These are phyloP conservation scores for Orestias chungarensis DNA, from an alignment of 2,797 vertebrate genomes.

Conservation along the genomic window DNA sequence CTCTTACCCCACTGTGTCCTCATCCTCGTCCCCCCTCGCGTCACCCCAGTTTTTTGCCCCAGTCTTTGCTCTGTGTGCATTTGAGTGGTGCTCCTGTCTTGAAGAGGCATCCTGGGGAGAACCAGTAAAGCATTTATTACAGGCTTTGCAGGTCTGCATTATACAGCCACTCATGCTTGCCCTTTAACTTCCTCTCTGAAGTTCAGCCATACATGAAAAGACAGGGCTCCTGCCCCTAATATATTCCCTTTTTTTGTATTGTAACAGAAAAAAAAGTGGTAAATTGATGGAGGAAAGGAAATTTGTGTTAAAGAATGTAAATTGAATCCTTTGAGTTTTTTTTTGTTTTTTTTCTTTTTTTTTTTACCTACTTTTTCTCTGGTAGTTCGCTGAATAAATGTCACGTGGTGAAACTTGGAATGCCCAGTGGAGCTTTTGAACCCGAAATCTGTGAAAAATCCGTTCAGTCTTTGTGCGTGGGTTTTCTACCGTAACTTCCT, in stretches of 20 bases:
- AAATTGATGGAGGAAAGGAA: conserved; percentile 30
- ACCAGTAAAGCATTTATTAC: conserved; percentile 97
- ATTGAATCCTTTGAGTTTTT: conserved; percentile 58
- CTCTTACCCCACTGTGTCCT: conserved; percentile 33
- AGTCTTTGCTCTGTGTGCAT: conserved; percentile 52
- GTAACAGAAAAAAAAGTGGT: conserved; percentile 64
- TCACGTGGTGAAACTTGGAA: conserved; percentile 70
- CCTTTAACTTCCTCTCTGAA: conserved; percentile 97
- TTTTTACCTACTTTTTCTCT: conserved; percentile 26
- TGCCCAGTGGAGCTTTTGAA: conserved; percentile 79
- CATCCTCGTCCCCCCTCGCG: conserved; percentile 21
- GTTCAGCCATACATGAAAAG: conserved; percentile 85
- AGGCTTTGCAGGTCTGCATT: conserved; percentile 93
- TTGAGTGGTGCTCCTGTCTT: conserved; percentile 78
- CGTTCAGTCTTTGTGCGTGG: conserved; percentile 79
- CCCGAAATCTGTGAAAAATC: conserved; percentile 77
- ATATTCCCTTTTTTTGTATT: conserved; percentile 70
- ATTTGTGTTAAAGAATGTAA: conserved; percentile 70
- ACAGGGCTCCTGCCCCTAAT: conserved; percentile 70
- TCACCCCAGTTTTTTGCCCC: conserved; percentile 59
- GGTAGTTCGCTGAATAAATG: conserved; percentile 71
- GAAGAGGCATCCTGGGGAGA: conserved; percentile 88
- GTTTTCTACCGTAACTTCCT: conserved; percentile 81
- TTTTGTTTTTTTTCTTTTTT: background rate
- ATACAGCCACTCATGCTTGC: conserved; percentile 93